These are phyloP conservation scores for Meloidogyne chitwoodi DNA, from an alignment of 1,140 invertebrate species.

Conservation along the genomic window DNA sequence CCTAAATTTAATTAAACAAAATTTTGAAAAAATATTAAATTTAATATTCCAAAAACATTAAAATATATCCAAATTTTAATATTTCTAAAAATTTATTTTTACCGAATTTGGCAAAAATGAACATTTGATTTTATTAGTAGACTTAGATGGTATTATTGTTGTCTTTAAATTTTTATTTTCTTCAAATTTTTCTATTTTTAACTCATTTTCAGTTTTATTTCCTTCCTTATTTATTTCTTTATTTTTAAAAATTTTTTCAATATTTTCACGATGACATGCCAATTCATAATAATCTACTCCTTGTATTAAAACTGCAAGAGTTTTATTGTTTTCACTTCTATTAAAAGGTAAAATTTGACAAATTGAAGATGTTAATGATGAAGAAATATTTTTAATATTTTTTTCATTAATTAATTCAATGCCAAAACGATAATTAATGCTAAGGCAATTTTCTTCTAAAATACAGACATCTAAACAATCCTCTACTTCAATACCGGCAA, in stretches of 20 bases:
- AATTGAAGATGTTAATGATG: background rate
- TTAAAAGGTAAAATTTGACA: slow-evolving; percentile 40
- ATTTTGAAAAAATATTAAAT: background rate
- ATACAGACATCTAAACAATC: slow-evolving; percentile 41
- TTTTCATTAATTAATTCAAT: background rate
- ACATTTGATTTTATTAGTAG: background rate
- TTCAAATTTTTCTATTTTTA: background rate
- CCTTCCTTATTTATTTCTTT: background rate
- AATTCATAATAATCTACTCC: slow-evolving; percentile 45
- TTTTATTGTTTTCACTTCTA: slow-evolving; percentile 20
- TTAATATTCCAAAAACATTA: no score
- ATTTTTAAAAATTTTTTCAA: background rate
- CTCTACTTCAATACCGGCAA: slow-evolving; percentile 9
- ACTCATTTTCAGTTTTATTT: background rate
- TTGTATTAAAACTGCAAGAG: slow-evolving; percentile 34
- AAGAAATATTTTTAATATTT: background rate
- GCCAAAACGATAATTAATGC: slow-evolving; percentile 27
- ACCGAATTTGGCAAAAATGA: background rate
- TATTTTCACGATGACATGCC: slow-evolving; percentile 27
- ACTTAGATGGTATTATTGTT: background rate
- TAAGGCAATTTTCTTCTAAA: slow-evolving; percentile 29
- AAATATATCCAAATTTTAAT: background rate
- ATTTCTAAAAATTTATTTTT: background rate
- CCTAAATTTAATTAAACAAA: background rate
- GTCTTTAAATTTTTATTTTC: slow-evolving; percentile 8